Conservation (phyloP, 2,113 vertebrate species). For the Entosphenus tridentatus region DNA sequence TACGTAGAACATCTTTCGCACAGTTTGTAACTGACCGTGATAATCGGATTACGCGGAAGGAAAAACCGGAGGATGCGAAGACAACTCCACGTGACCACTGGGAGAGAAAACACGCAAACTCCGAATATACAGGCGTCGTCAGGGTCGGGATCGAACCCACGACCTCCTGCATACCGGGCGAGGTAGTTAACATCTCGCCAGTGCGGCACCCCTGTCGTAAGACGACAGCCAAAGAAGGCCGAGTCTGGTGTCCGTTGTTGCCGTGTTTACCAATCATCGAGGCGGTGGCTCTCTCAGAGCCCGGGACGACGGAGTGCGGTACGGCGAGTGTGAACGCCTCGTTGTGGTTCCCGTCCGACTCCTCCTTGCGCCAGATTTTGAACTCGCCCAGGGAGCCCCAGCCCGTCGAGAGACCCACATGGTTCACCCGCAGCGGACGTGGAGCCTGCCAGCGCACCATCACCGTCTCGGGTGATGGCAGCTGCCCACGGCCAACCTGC, state of each 20-base stretch:
- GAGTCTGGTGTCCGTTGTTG: not conserved
- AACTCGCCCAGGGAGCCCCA: slow-evolving; percentile 80
- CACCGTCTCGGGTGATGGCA: slow-evolving; percentile 41
- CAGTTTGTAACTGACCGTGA: too few relatives aligned
- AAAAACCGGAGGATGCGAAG: too few relatives aligned
- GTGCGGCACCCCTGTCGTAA: too few relatives aligned
- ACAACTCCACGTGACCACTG: too few relatives aligned
- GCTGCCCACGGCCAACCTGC: slow-evolving; percentile 53
- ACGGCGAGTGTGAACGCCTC: slow-evolving; percentile 73
- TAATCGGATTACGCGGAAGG: too few relatives aligned
- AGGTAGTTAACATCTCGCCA: too few relatives aligned
- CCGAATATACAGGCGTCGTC: too few relatives aligned
- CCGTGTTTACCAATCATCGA: slow-evolving; percentile 47
- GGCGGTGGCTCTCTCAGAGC: slow-evolving; percentile 54
- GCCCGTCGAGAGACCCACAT: slow-evolving; percentile 74
- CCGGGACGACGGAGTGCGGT: slow-evolving; percentile 59
- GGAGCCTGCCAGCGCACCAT: slow-evolving; percentile 44
- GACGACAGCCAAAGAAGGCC: too few relatives aligned
- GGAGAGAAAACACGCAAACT: too few relatives aligned
- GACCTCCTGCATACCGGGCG: too few relatives aligned
- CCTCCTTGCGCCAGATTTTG: slow-evolving; percentile 75
- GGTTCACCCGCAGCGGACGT: slow-evolving; percentile 36
- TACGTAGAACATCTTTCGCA: too few relatives aligned
- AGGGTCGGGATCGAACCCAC: too few relatives aligned
- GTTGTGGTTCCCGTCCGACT: slow-evolving; percentile 72